Evolutionary conservation across 2,797 vertebrate species (phyloP), one percentile per base, ranked within the genome.

Genomic region (Sebastes itinus): DNA sequence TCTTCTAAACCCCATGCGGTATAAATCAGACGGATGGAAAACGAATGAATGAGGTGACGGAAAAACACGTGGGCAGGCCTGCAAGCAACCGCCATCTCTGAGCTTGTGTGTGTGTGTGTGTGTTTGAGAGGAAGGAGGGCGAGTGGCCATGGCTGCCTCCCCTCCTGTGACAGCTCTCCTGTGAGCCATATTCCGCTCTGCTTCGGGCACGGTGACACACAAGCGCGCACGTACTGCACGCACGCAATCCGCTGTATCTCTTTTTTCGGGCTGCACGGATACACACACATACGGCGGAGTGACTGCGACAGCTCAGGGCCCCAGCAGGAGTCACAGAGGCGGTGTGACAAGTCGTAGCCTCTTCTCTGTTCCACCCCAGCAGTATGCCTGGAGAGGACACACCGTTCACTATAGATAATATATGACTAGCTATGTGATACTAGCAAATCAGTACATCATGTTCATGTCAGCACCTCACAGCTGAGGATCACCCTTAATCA

Each of bases 81-180:
- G 27, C 22, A 7, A 64, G 33, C 54, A 38, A 38, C 33, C 10
- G 5, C 35, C 58, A 9, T 80, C 63, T 61, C 84, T 2, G 7
- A 55, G 61, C 54, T 10, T 10, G 12, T 69, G 69, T 56, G 64
- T 38, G 35, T 35, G 28, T 35, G 28, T 67, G 32, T 64, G 23
- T 60, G n/a, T 38, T 8, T 46, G 16, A 46, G 18, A 59, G 59
- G 80, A 65, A 75, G 25, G 59, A 82, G 82, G 81, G 75, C 2
- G 72, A 82, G 71, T 16, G 12, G 75, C 77, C 23, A 20, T 73
- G 86, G 89, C 85, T 82, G 83, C 79, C 81, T 90, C 77, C 76
- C 82, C 69, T 89, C 84, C 80, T 83, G 82, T 85, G 82, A 92
- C 90, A 93, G 86, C 87, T 87, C 86, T 87, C 84, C 86, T 80